Conservation (phyloP, 1,140 invertebrate species). For the Zaprionus vittiger region DNA sequence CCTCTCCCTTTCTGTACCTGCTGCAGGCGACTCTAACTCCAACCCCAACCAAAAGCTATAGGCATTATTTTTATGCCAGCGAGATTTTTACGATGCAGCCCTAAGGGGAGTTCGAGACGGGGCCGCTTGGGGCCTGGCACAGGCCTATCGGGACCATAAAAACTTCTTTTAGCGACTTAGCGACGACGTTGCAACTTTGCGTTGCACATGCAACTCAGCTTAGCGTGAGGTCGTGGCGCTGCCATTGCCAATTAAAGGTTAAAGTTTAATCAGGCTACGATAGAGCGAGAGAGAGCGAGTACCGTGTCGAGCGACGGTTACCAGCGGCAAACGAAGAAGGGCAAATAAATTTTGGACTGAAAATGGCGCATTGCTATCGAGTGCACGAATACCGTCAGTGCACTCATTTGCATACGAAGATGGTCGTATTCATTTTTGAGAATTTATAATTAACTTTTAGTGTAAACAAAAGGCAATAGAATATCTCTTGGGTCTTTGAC, state of each 20-base stretch:
- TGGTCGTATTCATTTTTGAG: constrained; percentile 14
- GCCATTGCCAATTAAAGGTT: constrained; percentile 61
- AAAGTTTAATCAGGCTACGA: constrained; percentile 40
- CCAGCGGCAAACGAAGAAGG: constrained; percentile 10
- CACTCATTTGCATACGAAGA: not conserved
- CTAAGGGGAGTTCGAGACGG: constrained; percentile 17
- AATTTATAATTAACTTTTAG: constrained; percentile 60
- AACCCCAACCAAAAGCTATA: constrained; percentile 45
- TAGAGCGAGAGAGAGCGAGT: not conserved
- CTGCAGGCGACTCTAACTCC: constrained; percentile 2
- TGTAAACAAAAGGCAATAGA: constrained; percentile 47
- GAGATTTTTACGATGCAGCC: constrained; percentile 64
- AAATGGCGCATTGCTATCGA: constrained; percentile 61
- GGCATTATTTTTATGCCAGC: constrained; percentile 69
- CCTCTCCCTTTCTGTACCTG: not conserved
- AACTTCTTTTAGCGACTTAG: constrained; percentile 47
- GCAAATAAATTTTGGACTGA: constrained; percentile 7
- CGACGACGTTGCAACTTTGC: constrained; percentile 29
- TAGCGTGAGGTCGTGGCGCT: constrained; percentile 8
- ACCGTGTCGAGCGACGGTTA: constrained; percentile 58
- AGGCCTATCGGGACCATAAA: constrained; percentile 52
- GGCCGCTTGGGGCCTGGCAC: constrained; percentile 28
- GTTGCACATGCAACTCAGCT: constrained; percentile 57
- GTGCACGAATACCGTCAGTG: not conserved
- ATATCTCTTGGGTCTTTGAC: not conserved